Percentiles rank a stretch among this genome's conserved stretches.
phyloP scores from a whole-genome alignment of 2,797 vertebrate species.

The Podargus strigoides region DNA sequence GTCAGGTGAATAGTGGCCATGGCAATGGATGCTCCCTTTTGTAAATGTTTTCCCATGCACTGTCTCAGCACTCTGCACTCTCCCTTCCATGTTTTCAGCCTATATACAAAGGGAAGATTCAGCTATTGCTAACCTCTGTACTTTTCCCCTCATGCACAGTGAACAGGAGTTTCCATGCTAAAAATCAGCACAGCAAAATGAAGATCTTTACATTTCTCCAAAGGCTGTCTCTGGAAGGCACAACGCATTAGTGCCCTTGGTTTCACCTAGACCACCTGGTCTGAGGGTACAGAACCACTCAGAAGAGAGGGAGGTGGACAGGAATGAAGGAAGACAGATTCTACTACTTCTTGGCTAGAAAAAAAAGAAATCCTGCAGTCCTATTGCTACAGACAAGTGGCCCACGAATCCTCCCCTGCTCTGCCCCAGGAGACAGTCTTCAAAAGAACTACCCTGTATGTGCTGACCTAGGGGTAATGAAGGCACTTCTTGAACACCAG shows the following conservation, averaged over 20 bases:
- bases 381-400: not conserved
- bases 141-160: accelerated
- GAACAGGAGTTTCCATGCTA: not conserved
- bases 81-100: not conserved
- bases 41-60: accelerated
- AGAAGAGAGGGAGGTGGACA: not conserved
- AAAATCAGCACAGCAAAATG: not conserved
- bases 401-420: not conserved
- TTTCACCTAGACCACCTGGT: not conserved
- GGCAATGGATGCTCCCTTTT: not conserved
- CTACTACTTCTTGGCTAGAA: not conserved
- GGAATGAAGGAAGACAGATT: not conserved
- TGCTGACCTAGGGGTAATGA: not conserved
- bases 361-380: not conserved
- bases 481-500: not conserved
- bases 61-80: not conserved
- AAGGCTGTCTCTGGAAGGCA: not conserved
- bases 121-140: not conserved
- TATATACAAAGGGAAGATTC: not conserved
- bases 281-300: not conserved
- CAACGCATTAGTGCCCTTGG: accelerated
- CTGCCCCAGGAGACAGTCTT: not conserved
- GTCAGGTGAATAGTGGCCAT: not conserved
- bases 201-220: not conserved
- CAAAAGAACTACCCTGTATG: not conserved